A percentile compares a stretch with the other conserved stretches of the same genome.
These are phyloP conservation scores for Mycetomoellerius zeteki DNA, from an alignment of 1,140 invertebrate genomes.

Conservation along the genomic window DNA sequence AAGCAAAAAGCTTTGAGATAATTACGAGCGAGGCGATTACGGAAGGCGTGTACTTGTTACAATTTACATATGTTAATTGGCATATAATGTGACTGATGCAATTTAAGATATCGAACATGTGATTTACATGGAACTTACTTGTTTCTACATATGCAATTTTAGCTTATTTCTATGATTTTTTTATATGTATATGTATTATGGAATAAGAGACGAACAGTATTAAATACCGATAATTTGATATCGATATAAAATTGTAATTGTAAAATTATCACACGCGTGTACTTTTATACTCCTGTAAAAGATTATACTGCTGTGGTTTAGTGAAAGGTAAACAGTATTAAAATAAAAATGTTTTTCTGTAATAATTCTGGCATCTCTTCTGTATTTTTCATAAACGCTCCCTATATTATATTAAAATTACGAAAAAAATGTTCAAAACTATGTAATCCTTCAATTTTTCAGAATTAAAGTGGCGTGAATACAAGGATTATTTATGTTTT, in stretches of 20 bases:
- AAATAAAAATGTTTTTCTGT: constrained; percentile 16
- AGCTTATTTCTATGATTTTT: neutral
- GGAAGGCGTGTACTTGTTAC: neutral
- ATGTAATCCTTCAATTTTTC: constrained; percentile 1
- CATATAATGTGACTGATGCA: constrained; percentile 5
- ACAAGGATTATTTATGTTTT: neutral
- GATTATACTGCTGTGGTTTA: constrained; percentile 14
- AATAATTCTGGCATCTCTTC: neutral
- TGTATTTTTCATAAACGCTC: neutral
- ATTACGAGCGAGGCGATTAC: constrained; percentile 10
- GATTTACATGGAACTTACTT: neutral
- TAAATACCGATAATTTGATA: constrained; percentile 14
- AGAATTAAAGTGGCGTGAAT: neutral
- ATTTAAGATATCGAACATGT: neutral
- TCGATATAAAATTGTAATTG: constrained; percentile 12
- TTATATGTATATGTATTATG: neutral
- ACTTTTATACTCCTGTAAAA: constrained; percentile 30
- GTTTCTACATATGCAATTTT: neutral
- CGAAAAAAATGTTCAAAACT: constrained; percentile 9
- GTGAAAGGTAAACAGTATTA: constrained; percentile 43
- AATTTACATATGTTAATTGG: constrained; percentile 48
- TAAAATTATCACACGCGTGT: neutral
- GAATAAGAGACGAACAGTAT: constrained; percentile 44
- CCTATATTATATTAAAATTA: neutral
- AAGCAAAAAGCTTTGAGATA: constrained; percentile 2